Evolutionary conservation across 2,113 vertebrate genomes (phyloP).

Genomic region (Oxyruncus cristatus): DNA sequence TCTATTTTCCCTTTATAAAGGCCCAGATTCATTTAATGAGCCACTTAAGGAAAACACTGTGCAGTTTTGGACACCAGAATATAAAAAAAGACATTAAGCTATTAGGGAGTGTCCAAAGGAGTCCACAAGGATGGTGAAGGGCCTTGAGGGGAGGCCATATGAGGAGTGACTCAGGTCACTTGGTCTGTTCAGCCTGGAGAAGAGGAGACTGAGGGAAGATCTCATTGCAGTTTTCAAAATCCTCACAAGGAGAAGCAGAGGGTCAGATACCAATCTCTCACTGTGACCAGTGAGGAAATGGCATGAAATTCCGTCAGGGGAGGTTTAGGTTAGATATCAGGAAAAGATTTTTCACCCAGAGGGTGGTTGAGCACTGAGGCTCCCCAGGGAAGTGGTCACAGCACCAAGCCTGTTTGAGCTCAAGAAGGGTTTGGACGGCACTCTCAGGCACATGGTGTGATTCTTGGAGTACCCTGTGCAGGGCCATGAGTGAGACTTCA

Average conservation of each 20-base stretch:
- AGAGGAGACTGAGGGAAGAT: background rate
- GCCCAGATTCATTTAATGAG: background rate
- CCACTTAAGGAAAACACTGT: background rate
- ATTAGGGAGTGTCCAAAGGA: background rate
- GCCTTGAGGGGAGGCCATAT: rapidly evolving
- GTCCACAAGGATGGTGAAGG: background rate
- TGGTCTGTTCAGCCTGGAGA: background rate
- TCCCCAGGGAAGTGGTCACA: background rate
- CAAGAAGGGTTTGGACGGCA: background rate
- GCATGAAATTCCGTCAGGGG: background rate
- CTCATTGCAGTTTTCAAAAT: background rate
- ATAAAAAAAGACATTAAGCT: background rate
- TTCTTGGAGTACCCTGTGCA: rapidly evolving
- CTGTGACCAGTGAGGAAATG: background rate
- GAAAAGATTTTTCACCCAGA: background rate
- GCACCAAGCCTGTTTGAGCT: background rate
- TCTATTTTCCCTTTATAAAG: background rate
- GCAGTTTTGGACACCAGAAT: background rate
- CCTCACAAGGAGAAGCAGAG: background rate
- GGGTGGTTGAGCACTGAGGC: background rate
- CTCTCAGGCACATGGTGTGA: background rate
- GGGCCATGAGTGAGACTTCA: background rate
- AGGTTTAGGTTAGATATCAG: background rate
- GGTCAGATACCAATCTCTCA: background rate
- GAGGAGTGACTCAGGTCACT: background rate